Percentiles rank a stretch among this genome's conserved stretches.
Conservation (phyloP, 2,797 vertebrate species). For the Xenentodon cancila region DNA sequence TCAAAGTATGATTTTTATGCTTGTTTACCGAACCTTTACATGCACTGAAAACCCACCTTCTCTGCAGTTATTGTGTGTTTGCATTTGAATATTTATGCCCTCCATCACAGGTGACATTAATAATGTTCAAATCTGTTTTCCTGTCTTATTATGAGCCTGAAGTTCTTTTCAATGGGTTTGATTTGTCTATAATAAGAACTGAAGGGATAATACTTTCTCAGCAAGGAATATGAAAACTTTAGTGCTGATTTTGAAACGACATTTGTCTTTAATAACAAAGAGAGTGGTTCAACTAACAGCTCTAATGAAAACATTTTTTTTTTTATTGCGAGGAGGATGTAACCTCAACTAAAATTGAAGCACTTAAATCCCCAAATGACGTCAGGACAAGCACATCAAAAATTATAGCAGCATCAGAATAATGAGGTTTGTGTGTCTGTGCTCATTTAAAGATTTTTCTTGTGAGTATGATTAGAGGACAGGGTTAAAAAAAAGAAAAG, state of each 20-base stretch:
- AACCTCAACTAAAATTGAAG: not conserved
- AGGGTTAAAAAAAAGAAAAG: too few species aligned
- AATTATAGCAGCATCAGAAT: too few species aligned
- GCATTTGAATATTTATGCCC: not conserved
- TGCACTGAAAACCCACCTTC: not conserved
- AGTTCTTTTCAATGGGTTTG: constrained; percentile 4
- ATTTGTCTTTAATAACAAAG: constrained; percentile 3
- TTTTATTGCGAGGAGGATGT: not conserved
- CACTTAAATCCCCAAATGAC: not conserved
- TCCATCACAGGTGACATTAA: not conserved
- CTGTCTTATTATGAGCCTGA: not conserved
- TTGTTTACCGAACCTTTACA: not conserved
- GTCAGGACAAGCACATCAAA: not conserved
- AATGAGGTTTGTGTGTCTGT: too few species aligned
- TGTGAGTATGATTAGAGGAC: too few species aligned
- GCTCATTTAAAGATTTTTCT: too few species aligned
- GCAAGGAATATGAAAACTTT: not conserved
- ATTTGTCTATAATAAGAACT: not conserved
- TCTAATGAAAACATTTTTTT: not conserved
- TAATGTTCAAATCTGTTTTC: constrained; percentile 4
- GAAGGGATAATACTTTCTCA: not conserved
- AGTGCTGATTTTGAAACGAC: not conserved
- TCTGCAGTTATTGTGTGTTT: not conserved
- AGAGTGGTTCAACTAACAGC: constrained; percentile 5
- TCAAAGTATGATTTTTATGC: too few species aligned